Conservation (phyloP, 1,140 invertebrate species). For the Bombus polaris region DNA sequence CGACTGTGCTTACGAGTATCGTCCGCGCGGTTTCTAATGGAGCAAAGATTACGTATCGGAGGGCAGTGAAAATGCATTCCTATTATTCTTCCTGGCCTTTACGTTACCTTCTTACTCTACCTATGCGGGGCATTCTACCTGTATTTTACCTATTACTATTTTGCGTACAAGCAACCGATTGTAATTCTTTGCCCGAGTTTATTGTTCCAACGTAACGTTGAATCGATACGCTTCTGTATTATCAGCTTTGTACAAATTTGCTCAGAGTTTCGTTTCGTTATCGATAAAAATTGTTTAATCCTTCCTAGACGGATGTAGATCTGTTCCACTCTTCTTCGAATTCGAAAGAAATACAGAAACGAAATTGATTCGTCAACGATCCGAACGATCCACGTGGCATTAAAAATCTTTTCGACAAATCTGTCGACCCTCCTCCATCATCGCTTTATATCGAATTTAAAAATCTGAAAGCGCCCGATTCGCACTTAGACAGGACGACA, state of each 20-base stretch:
- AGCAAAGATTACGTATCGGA: constrained; percentile 50
- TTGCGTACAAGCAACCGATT: neutral
- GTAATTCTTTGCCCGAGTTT: neutral
- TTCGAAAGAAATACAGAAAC: no score
- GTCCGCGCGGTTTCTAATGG: constrained; percentile 35
- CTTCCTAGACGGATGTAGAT: no score
- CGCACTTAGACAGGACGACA: neutral
- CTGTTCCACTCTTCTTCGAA: no score
- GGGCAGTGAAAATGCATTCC: constrained; percentile 44
- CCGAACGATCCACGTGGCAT: no score
- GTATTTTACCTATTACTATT: neutral
- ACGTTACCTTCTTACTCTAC: neutral
- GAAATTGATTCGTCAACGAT: no score
- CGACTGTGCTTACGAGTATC: constrained; percentile 30
- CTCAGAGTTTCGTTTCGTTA: no score
- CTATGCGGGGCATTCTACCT: no score
- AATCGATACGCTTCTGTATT: no score
- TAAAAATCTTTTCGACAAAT: neutral
- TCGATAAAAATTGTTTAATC: no score
- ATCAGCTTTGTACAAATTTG: no score
- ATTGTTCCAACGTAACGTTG: neutral
- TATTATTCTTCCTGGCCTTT: constrained; percentile 40
- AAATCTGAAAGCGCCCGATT: neutral
- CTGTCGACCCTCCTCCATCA: no score
- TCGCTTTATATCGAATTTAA: no score